These are phyloP conservation scores for Teleopsis dalmanni DNA, from an alignment of 1,140 invertebrate genomes.

Conservation along the genomic window DNA sequence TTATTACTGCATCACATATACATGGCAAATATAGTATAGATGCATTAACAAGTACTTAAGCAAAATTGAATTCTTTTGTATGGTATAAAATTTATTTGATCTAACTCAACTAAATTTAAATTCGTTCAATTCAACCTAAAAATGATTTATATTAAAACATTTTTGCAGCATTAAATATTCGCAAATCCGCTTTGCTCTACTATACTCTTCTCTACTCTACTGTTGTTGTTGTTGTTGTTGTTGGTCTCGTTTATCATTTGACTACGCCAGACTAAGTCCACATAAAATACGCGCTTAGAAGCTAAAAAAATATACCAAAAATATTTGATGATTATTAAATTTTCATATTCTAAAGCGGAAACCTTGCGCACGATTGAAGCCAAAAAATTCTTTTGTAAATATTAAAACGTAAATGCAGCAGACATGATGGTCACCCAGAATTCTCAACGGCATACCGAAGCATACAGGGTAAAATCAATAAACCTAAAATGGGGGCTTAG, in stretches of 20 bases:
- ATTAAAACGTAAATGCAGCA: neutral
- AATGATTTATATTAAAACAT: too few species aligned
- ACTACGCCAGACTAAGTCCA: neutral
- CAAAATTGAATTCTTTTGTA: too few species aligned
- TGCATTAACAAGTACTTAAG: too few species aligned
- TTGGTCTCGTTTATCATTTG: neutral
- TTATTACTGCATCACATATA: too few species aligned
- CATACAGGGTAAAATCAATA: slow-evolving; percentile 4
- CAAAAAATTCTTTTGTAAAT: neutral
- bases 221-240: neutral
- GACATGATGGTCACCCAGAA: neutral
- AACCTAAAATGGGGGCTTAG: slow-evolving; percentile 21
- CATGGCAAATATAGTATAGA: too few species aligned
- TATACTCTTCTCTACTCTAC: neutral
- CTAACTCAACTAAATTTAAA: too few species aligned
- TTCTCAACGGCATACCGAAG: slow-evolving; percentile 5
- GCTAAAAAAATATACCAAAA: neutral
- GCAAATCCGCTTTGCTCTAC: neutral
- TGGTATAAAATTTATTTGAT: too few species aligned
- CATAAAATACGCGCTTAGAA: neutral
- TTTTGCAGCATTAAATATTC: neutral
- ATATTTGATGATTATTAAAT: slow-evolving; percentile 10
- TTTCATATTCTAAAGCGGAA: slow-evolving; percentile 6
- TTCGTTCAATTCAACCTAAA: too few species aligned
- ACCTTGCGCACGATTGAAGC: neutral